Evolutionary conservation across 2,888 invertebrate genomes (phyloP).

Genomic region (Melieria picta): DNA sequence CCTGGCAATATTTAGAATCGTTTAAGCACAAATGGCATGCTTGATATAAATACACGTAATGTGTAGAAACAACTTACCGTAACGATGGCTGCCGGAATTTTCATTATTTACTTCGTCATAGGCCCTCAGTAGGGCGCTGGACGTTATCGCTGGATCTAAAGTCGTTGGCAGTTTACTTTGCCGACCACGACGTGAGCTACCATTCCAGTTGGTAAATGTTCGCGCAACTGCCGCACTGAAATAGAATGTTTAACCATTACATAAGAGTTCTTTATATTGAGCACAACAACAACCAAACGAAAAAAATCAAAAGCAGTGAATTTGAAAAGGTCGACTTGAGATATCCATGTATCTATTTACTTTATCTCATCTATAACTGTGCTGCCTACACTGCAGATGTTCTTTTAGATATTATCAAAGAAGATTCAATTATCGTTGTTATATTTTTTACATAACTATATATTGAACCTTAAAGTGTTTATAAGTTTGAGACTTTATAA

Average conservation of each 20-base stretch:
- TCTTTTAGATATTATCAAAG: not conserved
- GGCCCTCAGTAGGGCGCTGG: conserved; percentile 74
- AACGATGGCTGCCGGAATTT: conserved; percentile 61
- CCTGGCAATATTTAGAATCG: conserved; percentile 47
- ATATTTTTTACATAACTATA: not conserved
- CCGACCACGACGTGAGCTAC: conserved; percentile 76
- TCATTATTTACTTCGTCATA: conserved; percentile 71
- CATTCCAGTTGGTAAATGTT: conserved; percentile 76
- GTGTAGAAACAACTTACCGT: conserved; percentile 61
- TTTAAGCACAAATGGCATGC: not conserved
- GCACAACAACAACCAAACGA: not conserved
- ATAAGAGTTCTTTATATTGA: not conserved
- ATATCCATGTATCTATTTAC: too few species aligned
- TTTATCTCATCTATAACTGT: too few species aligned
- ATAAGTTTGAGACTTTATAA: not conserved
- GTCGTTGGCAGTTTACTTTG: conserved; percentile 71
- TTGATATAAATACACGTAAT: not conserved
- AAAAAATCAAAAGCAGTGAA: not conserved
- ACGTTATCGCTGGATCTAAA: conserved; percentile 79
- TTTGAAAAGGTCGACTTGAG: too few species aligned
- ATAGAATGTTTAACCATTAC: not conserved
- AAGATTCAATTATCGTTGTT: not conserved
- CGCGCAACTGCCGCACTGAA: conserved; percentile 79
- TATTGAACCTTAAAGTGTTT: not conserved
- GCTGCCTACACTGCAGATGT: not conserved